phyloP scores from a whole-genome alignment of 2,113 vertebrate species.

The Penelope pileata region DNA sequence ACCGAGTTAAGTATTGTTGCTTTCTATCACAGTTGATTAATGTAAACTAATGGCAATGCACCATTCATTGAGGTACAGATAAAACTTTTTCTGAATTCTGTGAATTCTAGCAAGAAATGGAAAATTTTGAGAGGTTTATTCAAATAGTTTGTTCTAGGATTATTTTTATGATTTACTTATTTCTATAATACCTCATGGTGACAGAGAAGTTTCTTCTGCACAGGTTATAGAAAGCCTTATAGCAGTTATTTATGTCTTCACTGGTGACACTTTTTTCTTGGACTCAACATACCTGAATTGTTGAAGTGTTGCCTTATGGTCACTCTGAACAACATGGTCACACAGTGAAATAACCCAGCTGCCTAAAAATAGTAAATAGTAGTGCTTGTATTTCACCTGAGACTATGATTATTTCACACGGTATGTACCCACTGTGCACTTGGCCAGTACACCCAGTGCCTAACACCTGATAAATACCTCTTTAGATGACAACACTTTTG shows the following conservation, averaged over 20 bases:
- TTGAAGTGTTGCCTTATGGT: not conserved
- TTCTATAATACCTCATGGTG: not conserved
- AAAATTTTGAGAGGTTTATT: not conserved
- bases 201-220: not conserved
- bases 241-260: not conserved
- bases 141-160: not conserved
- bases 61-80: not conserved
- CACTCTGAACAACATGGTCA: not conserved
- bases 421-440: not conserved
- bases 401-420: not conserved
- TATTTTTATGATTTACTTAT: not conserved
- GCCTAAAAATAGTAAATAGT: slow-evolving; percentile 11
- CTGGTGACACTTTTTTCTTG: not conserved
- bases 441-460: slow-evolving; percentile 1
- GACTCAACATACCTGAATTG: not conserved
- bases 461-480: slow-evolving; percentile 19
- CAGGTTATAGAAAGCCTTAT: not conserved
- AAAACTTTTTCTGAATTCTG: not conserved
- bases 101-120: not conserved
- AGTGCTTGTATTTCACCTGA: slow-evolving; percentile 18
- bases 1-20: not conserved
- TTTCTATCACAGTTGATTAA: not conserved
- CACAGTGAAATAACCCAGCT: not conserved
- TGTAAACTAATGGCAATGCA: not conserved
- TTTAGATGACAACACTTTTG: not conserved